Conservation (phyloP, 2,797 vertebrate genomes). For the Cygnus olor region DNA sequence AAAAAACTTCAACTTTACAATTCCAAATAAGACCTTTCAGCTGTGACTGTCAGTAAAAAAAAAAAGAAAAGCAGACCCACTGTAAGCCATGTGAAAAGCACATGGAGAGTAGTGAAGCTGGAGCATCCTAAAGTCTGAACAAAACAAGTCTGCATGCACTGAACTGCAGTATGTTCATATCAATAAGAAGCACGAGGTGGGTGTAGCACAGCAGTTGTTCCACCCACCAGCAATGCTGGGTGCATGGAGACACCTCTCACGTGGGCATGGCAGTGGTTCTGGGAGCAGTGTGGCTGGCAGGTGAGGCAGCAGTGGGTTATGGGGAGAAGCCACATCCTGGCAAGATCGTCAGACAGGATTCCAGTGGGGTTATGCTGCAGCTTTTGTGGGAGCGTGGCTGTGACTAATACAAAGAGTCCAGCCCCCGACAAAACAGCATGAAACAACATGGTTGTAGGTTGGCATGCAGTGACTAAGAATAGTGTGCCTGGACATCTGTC, state of each 20-base stretch:
- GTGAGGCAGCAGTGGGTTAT: not conserved
- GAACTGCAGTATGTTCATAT: not conserved
- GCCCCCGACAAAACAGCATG: not conserved
- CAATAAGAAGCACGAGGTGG: not conserved
- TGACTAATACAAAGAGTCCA: not conserved
- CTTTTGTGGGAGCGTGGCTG: not conserved
- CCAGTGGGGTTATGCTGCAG: not conserved
- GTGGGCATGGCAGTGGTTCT: not conserved
- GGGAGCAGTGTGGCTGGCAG: not conserved
- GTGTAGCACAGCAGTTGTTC: not conserved
- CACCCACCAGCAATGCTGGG: accelerated
- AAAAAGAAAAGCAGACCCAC: not conserved
- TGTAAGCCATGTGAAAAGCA: not conserved
- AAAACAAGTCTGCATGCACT: not conserved
- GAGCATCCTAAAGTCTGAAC: not conserved
- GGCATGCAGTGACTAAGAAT: not conserved
- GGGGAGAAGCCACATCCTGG: not conserved
- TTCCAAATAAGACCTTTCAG: constrained; percentile 41
- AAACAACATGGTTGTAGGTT: not conserved
- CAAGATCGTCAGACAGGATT: not conserved
- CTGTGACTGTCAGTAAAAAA: constrained; percentile 29
- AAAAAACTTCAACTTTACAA: constrained; percentile 10
- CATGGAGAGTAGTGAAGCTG: not conserved
- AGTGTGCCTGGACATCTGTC: not conserved
- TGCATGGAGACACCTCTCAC: not conserved